Evolutionary conservation across 2,113 vertebrate genomes (phyloP).

Genomic region (Nipponia nippon): DNA sequence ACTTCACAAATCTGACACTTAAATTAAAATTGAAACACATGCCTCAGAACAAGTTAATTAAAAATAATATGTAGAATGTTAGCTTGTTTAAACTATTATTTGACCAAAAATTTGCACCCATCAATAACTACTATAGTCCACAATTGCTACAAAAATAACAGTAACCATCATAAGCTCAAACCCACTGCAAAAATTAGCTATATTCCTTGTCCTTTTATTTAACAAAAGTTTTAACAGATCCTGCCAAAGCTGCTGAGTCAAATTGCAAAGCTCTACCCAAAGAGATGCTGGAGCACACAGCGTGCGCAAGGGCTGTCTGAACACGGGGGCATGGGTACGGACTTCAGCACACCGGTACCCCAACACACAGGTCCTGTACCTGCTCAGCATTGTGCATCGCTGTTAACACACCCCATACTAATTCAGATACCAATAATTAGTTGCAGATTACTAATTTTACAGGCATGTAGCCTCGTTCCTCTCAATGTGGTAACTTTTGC

Average conservation of each 20-base stretch:
- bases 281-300: not conserved
- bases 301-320: rapidly evolving
- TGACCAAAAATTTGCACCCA: constrained; percentile 4
- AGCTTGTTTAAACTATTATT: constrained; percentile 12
- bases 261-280: not conserved
- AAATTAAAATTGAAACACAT: constrained; percentile 50
- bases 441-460: not conserved
- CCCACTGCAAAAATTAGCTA: not conserved
- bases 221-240: not conserved
- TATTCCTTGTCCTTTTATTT: not conserved
- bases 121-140: not conserved
- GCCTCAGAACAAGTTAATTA: constrained; percentile 46
- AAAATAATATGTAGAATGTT: constrained; percentile 32
- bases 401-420: not conserved
- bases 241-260: not conserved
- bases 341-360: not conserved
- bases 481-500: not conserved
- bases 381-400: not conserved
- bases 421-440: not conserved
- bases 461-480: not conserved
- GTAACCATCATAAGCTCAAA: not conserved
- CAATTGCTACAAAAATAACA: not conserved
- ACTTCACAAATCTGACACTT: constrained; percentile 29
- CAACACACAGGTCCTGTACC: rapidly evolving
- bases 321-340: rapidly evolving